Base-by-base conservation (phyloP, 2,797 vertebrate species). In the Rhinella marina region DNA sequence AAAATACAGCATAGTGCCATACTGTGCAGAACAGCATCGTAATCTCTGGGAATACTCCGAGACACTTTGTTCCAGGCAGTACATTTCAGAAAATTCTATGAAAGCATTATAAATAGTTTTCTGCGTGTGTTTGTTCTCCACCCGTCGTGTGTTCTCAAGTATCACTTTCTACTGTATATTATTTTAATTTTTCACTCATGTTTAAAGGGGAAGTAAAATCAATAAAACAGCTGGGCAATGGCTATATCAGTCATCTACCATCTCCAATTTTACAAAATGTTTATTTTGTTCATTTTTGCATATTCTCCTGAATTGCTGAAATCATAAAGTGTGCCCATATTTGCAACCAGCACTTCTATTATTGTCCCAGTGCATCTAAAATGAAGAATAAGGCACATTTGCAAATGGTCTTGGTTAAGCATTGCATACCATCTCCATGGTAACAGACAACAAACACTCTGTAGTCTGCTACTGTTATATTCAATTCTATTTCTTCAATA, bases 1-100 rank as follows among this genome's bases (percentile, higher is more conserved):
- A 86, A 89, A 89, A 86, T 72, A 57, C 79, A 86, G 54, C 62
- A 86, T 56, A 52, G 80, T 70, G 61, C 57, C 62, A 70, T 61
- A 78, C 50, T 82, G 78, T 83, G 62, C 54, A 64, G 73, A 79
- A 88, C 66, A 72, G 82, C 82, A 80, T 27, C 25, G 52, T 70
- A 70, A 79, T 88, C 73, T 88, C 66, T 80, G 41, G 66, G 76
- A 88, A 80, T 84, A 88, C 16, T 62, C 59, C 59, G 19, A 56
- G 54, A 84, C 64, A 76, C 80, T 61, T 73, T 88, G 82, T 88
- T 84, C 76, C 54, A 81, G 61, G 64, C 23, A 52, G 32, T 80
- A 62, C 25, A 19, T 59, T 88, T 75, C 17, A 27, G 17, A 56
- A 83, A 66, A 76, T 73, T 68, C 17, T 32, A 68, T 76, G 79